Evolutionary conservation across 2,888 invertebrate species (phyloP).

Genomic region (Leptinotarsa rubiginosa): DNA sequence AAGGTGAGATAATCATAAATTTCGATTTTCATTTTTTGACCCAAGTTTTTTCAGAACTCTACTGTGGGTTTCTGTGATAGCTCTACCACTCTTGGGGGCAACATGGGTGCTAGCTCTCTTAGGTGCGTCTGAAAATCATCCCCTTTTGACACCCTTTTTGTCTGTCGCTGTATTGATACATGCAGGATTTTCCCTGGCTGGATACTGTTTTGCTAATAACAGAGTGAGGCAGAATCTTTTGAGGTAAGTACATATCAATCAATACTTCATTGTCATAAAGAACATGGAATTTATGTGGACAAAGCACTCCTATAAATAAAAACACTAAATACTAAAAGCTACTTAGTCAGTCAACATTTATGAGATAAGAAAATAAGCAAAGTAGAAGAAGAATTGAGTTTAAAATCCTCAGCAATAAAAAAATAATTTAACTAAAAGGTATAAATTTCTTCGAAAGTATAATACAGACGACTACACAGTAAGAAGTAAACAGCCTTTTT

Average conservation of each 20-base stretch:
- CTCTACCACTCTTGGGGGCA: conserved; percentile 84
- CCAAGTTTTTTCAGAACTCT: conserved; percentile 72
- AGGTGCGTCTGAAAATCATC: conserved; percentile 79
- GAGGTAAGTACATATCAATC: conserved; percentile 61
- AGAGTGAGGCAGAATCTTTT: conserved; percentile 82
- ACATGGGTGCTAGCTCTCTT: conserved; percentile 89
- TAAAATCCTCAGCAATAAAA: too few relatives aligned
- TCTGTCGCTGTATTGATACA: conserved; percentile 83
- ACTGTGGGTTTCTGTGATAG: conserved; percentile 87
- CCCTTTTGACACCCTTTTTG: conserved; percentile 81
- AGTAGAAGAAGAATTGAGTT: too few relatives aligned
- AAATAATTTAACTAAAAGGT: too few relatives aligned
- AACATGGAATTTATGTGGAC: too few relatives aligned
- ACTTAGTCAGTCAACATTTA: too few relatives aligned
- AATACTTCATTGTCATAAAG: too few relatives aligned
- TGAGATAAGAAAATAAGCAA: too few relatives aligned
- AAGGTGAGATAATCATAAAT: conserved; percentile 39
- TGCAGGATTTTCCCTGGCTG: conserved; percentile 85
- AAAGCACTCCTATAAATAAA: too few relatives aligned
- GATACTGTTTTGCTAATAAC: conserved; percentile 88
- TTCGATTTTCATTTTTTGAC: background rate
- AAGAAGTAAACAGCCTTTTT: too few relatives aligned
- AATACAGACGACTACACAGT: too few relatives aligned
- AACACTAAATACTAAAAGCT: too few relatives aligned
- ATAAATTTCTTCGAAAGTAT: too few relatives aligned